phyloP scores from a whole-genome alignment of 2,888 invertebrate genomes.

The Ganaspis brasiliensis region DNA sequence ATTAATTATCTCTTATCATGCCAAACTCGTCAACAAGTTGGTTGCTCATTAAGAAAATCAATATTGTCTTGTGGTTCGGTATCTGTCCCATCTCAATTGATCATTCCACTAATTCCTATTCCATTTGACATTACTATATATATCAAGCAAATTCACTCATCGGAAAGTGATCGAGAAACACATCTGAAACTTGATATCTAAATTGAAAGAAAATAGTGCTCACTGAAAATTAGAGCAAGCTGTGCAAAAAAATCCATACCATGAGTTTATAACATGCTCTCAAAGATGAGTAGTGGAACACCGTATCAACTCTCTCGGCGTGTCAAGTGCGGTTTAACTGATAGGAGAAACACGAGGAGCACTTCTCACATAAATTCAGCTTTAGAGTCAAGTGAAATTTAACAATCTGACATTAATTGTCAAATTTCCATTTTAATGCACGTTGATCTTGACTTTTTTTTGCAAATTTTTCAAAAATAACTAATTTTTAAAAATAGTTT shows the following conservation, averaged over 20 bases:
- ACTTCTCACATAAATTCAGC: background rate
- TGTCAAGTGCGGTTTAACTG: constrained; percentile 15
- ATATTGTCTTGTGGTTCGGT: background rate
- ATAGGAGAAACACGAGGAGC: background rate
- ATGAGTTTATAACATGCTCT: constrained; percentile 3
- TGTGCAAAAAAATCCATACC: constrained; percentile 50
- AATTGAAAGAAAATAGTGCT: constrained; percentile 42
- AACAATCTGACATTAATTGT: background rate
- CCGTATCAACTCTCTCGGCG: background rate
- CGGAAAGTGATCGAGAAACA: background rate
- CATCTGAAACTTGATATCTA: background rate
- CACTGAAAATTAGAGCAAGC: background rate
- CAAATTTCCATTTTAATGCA: too few relatives aligned
- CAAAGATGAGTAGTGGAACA: background rate
- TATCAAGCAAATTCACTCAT: too few relatives aligned
- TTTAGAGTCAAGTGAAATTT: background rate
- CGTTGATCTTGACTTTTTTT: too few relatives aligned
- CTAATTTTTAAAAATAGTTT: too few relatives aligned
- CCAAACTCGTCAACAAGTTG: background rate
- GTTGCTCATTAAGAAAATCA: constrained; percentile 15
- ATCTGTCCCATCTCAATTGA: background rate
- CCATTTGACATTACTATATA: background rate
- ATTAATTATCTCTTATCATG: constrained; percentile 20
- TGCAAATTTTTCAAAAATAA: too few relatives aligned
- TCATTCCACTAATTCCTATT: background rate